Evolutionary conservation across 1,140 invertebrate species (phyloP).

Genomic region (Leptinotarsa texana): DNA sequence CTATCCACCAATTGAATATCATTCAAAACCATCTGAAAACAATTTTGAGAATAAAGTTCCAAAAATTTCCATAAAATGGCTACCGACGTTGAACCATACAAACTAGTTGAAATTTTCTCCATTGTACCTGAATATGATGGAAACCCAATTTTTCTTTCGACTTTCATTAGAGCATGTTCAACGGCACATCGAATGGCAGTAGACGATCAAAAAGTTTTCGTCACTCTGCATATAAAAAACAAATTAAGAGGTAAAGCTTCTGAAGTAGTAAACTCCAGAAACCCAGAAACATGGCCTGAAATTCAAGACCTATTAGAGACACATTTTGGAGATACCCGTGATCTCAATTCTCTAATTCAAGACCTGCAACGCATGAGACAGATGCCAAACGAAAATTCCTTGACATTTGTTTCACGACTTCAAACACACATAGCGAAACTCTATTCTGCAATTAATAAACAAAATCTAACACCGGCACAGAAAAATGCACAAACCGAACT

Average conservation of each 20-base stretch:
- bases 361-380: conserved; percentile 26
- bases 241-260: conserved; percentile 25
- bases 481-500: conserved; percentile 15
- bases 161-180: conserved; percentile 27
- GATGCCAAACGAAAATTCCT: conserved; percentile 7
- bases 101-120: conserved; percentile 27
- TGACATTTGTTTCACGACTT: conserved; percentile 18
- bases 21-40: too few relatives aligned
- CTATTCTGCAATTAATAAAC: conserved; percentile 22
- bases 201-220: conserved; percentile 17
- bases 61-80: too few relatives aligned
- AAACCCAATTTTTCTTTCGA: conserved; percentile 28
- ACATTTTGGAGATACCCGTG: conserved; percentile 29
- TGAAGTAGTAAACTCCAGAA: conserved; percentile 23
- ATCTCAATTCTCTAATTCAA: conserved; percentile 23
- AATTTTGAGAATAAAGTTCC: too few relatives aligned
- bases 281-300: conserved; percentile 22
- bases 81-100: conserved; percentile 10
- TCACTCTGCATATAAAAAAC: conserved; percentile 34
- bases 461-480: conserved; percentile 14
- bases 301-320: conserved; percentile 24
- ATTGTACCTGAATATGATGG: conserved; percentile 32
- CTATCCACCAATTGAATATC: too few relatives aligned
- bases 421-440: conserved; percentile 27
- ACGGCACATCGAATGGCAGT: conserved; percentile 21